Evolutionary conservation across 2,888 invertebrate species (phyloP), one percentile per base, ranked within the genome.

Genomic region (Dryobota labecula): DNA sequence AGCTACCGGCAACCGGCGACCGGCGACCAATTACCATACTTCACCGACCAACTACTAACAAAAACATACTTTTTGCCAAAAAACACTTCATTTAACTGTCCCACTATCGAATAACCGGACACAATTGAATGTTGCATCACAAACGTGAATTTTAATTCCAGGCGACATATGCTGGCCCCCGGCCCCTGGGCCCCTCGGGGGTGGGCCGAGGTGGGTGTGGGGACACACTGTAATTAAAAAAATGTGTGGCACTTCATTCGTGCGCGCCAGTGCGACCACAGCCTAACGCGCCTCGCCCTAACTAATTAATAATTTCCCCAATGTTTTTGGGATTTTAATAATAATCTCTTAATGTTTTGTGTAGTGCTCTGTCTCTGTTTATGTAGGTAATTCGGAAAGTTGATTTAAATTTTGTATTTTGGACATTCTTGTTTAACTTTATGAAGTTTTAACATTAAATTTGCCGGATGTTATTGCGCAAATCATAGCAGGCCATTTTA

Each of bases 181-280:
- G 73, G 49, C 58, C 47, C 61, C 69, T 49, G 70, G 84, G 78
- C 71, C 78, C 70, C 76, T 71, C 73, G 78, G 69, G 80, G 79
- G 80, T 73, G 65, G 71, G 64, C 54, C 78, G 58, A 64, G 68
- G 78, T 75, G 77, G 79, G 84, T 81, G 84, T 83, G 85, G 87
- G 88, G 90, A 84, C 71, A 76, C 67, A 74, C 67, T 83, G 95
- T 93, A 95, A 95, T 95, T 95, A 94, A 94, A 95, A 95, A 95
- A 95, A 95, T 93, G 91, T 95, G 94, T 94, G 94, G 91, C 94
- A 94, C 92, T 95, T 94, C 94, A 94, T 95, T 93, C 89, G 91
- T 86, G 90, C 90, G 86, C 86, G 85, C 73, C 91, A 89, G 91
- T 85, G 89, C 77, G 90, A 92, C 93, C 92, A 86, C 91, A 89